Evolutionary conservation across 2,888 invertebrate species (phyloP).

Genomic region (Callosobruchus maculatus): DNA sequence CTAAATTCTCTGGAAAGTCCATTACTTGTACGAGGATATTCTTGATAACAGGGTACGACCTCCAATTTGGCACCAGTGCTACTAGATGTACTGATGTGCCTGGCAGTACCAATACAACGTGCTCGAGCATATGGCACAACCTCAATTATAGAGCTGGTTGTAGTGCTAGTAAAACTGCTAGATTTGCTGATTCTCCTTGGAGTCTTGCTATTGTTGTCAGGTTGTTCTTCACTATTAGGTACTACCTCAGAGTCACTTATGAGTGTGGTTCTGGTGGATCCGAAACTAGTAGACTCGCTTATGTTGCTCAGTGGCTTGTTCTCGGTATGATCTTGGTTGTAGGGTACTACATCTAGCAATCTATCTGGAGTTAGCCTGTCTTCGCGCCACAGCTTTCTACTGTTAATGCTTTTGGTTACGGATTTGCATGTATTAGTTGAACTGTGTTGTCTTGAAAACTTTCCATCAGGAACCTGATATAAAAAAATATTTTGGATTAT

Average conservation of each 20-base stretch:
- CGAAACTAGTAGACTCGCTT: background rate
- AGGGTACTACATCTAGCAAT: background rate
- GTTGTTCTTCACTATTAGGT: background rate
- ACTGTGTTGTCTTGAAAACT: background rate
- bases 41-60: background rate
- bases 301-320: background rate
- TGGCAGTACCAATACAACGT: background rate
- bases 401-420: conserved; percentile 11
- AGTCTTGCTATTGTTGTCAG: background rate
- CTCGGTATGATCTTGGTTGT: background rate
- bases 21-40: background rate
- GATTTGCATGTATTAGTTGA: background rate
- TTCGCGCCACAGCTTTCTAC: conserved; percentile 12
- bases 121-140: background rate
- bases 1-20: background rate
- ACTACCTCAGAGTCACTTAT: background rate
- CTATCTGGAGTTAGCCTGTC: conserved; percentile 3
- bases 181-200: background rate
- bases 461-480: background rate
- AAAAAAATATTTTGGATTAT: background rate
- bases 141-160: background rate
- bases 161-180: background rate
- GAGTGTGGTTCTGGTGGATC: background rate
- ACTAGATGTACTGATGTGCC: background rate
- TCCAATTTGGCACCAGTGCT: background rate